These are phyloP conservation scores for Lepus europaeus DNA, from an alignment of 2,113 vertebrate species.

Conservation along the genomic window DNA sequence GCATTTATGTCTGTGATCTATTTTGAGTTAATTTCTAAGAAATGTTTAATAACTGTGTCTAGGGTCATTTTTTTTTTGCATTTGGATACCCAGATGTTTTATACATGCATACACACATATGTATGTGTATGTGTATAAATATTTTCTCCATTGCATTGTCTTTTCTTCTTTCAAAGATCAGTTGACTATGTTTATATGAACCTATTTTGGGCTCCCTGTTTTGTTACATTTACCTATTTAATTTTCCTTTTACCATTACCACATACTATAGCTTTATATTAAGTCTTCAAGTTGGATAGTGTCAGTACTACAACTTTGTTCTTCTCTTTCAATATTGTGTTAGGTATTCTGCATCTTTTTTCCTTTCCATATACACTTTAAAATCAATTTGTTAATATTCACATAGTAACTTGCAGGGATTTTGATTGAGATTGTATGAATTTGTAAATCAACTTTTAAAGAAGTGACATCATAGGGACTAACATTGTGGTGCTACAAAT, in stretches of 20 bases:
- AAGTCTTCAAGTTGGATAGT: background rate
- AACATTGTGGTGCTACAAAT: too few relatives aligned
- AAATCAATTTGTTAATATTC: background rate
- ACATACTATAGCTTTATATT: background rate
- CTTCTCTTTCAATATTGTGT: background rate
- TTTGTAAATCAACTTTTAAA: background rate
- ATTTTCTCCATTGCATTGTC: background rate
- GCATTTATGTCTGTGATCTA: background rate
- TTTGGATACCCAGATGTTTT: background rate
- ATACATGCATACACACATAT: too few relatives aligned
- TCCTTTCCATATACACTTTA: background rate
- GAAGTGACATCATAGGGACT: too few relatives aligned
- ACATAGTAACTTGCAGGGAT: background rate
- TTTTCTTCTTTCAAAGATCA: background rate
- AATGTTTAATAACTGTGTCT: background rate
- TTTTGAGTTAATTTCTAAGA: background rate
- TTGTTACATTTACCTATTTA: background rate
- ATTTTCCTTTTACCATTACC: background rate
- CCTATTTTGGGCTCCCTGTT: background rate
- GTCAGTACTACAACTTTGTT: background rate
- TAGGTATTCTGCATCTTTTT: background rate
- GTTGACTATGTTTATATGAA: background rate
- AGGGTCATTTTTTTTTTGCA: background rate
- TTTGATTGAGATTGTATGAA: slow-evolving; percentile 6
- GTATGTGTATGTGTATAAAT: background rate